Evolutionary conservation across 2,113 vertebrate species (phyloP).

Genomic region (Engystomops pustulosus): DNA sequence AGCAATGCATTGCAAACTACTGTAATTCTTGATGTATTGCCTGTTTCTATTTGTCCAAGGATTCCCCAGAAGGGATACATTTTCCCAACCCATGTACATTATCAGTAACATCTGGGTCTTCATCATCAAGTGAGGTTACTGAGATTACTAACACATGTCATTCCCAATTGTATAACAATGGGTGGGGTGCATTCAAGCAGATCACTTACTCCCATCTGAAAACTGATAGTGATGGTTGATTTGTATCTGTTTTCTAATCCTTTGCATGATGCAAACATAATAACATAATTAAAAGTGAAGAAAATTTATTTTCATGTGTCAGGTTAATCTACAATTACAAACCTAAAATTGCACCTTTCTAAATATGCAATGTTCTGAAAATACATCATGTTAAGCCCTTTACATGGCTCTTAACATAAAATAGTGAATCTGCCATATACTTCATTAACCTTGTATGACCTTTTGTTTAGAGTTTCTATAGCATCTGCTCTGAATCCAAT

Average conservation of each 20-base stretch:
- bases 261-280: background rate
- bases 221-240: slow-evolving; percentile 3
- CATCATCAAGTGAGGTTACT: slow-evolving; percentile 43
- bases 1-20: background rate
- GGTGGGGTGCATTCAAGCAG: slow-evolving; percentile 7
- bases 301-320: background rate
- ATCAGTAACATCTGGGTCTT: slow-evolving; percentile 43
- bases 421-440: background rate
- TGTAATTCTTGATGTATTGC: slow-evolving; percentile 4
- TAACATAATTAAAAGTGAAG: background rate
- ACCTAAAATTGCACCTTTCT: background rate
- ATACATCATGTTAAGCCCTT: background rate
- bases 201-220: slow-evolving; percentile 8
- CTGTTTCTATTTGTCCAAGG: background rate
- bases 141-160: slow-evolving; percentile 51
- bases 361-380: background rate
- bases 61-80: slow-evolving; percentile 32
- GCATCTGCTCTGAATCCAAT: background rate
- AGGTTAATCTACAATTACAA: background rate
- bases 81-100: slow-evolving; percentile 31
- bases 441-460: background rate
- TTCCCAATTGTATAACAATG: slow-evolving; percentile 46
- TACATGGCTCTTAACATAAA: background rate
- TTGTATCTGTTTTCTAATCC: background rate
- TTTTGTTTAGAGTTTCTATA: background rate